Evolutionary conservation across 2,113 vertebrate genomes (phyloP).

Genomic region (Pseudois nayaur): DNA sequence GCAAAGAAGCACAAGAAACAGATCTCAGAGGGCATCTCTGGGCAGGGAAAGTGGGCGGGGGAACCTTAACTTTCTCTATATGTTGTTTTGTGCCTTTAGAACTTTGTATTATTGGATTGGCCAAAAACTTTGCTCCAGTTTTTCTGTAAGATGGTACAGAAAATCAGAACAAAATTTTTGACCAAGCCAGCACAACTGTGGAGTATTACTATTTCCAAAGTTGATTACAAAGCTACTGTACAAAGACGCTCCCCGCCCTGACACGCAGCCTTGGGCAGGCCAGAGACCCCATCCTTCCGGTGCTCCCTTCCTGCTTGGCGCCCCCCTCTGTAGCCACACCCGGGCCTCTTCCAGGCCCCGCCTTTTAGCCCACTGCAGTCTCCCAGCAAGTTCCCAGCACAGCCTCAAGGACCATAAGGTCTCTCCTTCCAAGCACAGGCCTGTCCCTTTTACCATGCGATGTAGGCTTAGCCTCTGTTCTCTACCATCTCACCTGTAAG

Average conservation of each 20-base stretch:
- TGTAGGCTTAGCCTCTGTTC: rapidly evolving
- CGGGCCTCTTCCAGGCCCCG: not conserved
- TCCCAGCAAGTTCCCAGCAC: not conserved
- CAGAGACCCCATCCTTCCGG: not conserved
- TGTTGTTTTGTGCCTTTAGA: not conserved
- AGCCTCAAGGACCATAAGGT: not conserved
- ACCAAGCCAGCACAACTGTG: not conserved
- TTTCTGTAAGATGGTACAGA: not conserved
- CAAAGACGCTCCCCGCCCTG: not conserved
- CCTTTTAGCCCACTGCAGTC: not conserved
- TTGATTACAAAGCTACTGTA: not conserved
- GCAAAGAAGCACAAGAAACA: not conserved
- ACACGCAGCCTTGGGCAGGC: rapidly evolving
- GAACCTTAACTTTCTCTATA: too few relatives aligned
- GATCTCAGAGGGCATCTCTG: not conserved
- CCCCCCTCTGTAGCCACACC: not conserved
- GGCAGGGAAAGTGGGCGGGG: not conserved
- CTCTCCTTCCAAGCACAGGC: not conserved
- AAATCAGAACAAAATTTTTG: not conserved
- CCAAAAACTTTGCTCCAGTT: not conserved
- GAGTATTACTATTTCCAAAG: not conserved
- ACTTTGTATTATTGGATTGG: not conserved
- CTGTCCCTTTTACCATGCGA: not conserved
- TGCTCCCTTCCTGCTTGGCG: not conserved
- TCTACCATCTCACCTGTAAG: not conserved